These are phyloP conservation scores for Parasteatoda lunata DNA, from an alignment of 2,888 invertebrate genomes.

Conservation along the genomic window DNA sequence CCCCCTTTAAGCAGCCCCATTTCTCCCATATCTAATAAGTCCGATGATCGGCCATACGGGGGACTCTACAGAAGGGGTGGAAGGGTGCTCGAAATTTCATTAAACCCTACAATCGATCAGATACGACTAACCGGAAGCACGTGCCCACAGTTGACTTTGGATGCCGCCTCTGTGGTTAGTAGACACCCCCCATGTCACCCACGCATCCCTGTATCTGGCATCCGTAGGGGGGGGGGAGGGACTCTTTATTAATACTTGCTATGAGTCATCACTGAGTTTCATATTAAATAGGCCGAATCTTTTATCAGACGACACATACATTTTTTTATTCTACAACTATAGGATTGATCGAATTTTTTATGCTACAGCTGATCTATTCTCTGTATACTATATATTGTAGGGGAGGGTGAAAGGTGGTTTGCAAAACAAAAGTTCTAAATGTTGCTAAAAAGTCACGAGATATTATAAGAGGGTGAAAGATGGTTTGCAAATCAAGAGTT, in stretches of 20 bases:
- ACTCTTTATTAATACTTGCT: slow-evolving; percentile 55
- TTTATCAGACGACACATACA: not conserved
- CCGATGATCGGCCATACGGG: slow-evolving; percentile 21
- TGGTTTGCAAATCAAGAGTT: no score
- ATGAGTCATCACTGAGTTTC: slow-evolving; percentile 42
- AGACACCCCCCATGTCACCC: not conserved
- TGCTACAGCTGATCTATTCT: no score
- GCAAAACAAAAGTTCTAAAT: no score
- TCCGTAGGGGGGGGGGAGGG: slow-evolving; percentile 10
- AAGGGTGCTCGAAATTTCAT: slow-evolving; percentile 55
- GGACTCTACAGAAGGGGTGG: not conserved
- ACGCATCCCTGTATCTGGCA: slow-evolving; percentile 4
- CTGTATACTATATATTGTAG: no score
- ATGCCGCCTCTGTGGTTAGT: slow-evolving; percentile 24
- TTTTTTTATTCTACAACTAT: not conserved
- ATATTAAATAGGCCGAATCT: slow-evolving; percentile 7
- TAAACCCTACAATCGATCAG: slow-evolving; percentile 48
- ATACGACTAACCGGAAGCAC: slow-evolving; percentile 62
- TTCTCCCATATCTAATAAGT: slow-evolving; percentile 51
- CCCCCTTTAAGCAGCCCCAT: slow-evolving; percentile 6
- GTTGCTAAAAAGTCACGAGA: no score
- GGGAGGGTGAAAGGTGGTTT: no score
- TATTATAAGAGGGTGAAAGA: no score
- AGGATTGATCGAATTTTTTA: no score
- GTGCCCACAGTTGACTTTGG: slow-evolving; percentile 65